Base-by-base conservation (phyloP, 2,888 invertebrate genomes). In the Macrophya alboannulata region DNA sequence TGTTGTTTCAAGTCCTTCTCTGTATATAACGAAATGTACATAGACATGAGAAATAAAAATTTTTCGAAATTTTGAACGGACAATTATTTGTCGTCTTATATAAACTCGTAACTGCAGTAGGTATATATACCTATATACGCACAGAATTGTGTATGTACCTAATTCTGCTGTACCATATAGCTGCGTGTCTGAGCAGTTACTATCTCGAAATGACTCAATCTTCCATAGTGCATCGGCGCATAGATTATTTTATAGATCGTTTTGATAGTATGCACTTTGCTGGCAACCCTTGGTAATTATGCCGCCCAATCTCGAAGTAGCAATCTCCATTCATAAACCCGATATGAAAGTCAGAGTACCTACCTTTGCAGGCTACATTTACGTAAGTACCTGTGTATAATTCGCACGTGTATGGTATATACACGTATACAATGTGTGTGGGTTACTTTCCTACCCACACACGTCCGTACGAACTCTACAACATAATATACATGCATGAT, bases 301-400 rank as follows among this genome's bases (percentile, higher is more conserved):
- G 37, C 83, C 68, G 40, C 59, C 62, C 81, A 62, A 83, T 83
- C 83, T 83, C 71, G 48, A 31, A 71, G 48, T 15, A 40, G 83
- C 51, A 83, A 83, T 83, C 71, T 83, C 71, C 83, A 83, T 83
- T 68, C 83, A 71, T 71, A 83, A 83, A 83, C 68, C 25, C 51
- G 83, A 83, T 83, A 68, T 83, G 83, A 83, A 83, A 71, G 68
- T 83, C 68, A 68, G 83, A 83, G 83, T 59, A 15, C 43, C 59
- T 48, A 31, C 37, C 79, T 79, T 43, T 62, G 21, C 37, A 77
- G 31, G 77, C 74, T 72, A 74, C 74, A 74, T 74, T 74, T 74
- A 74, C 74, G n/a, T 45, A 45, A 45, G 74, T 74, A 37, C 68
- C 17, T 5, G 37, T 37, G 17, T 37, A 15, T n/a, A n/a, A n/a